These are phyloP conservation scores for Silurus aristotelis DNA, from an alignment of 2,797 vertebrate species.

Conservation along the genomic window DNA sequence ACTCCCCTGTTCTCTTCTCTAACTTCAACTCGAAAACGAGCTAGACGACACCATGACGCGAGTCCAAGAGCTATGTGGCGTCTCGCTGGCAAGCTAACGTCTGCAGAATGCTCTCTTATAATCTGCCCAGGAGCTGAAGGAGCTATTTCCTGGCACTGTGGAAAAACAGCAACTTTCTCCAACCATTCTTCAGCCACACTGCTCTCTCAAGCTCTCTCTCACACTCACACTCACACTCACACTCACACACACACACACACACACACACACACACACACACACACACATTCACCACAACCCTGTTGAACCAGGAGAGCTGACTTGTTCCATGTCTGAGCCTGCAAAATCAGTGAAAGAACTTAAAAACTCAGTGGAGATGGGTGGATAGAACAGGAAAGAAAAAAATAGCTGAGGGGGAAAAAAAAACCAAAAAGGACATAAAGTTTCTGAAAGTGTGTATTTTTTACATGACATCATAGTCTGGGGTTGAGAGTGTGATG, in stretches of 20 bases:
- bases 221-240: too few species aligned
- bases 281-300: constrained; percentile 22
- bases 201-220: background rate
- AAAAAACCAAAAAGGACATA: background rate
- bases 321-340: background rate
- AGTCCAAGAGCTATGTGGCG: background rate
- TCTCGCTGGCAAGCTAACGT: constrained; percentile 16
- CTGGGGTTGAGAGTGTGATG: background rate
- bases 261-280: background rate
- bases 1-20: background rate
- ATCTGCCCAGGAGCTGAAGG: constrained; percentile 42
- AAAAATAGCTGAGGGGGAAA: background rate
- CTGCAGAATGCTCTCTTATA: constrained; percentile 25
- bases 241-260: too few species aligned
- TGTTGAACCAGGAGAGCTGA: background rate
- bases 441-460: background rate
- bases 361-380: background rate
- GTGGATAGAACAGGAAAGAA: background rate
- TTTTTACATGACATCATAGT: background rate
- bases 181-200: constrained; percentile 31
- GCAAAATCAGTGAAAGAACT: background rate
- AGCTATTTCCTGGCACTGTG: constrained; percentile 50
- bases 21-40: background rate
- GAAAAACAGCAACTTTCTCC: constrained; percentile 37
- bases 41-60: background rate